Conservation (phyloP, 2,888 invertebrate species). For the Brenthis hecate region DNA sequence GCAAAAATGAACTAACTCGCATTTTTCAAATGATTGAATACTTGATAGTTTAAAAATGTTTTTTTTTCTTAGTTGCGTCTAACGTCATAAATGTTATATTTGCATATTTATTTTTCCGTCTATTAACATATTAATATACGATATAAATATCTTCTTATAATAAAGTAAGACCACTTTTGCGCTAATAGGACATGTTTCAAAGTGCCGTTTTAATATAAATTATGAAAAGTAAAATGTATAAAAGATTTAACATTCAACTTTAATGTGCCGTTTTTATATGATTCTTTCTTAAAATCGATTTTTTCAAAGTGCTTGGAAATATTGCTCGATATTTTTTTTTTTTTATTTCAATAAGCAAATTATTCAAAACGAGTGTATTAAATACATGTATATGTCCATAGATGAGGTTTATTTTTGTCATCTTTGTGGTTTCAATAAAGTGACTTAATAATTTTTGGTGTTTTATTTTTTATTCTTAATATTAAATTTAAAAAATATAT, state of each 20-base stretch:
- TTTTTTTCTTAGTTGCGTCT: too few species aligned
- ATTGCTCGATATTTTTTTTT: background rate
- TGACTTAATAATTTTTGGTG: constrained; percentile 66
- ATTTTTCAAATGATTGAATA: too few species aligned
- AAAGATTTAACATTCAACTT: too few species aligned
- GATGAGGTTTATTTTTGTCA: constrained; percentile 77
- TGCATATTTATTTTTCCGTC: too few species aligned
- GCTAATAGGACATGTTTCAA: background rate
- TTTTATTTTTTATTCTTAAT: constrained; percentile 37
- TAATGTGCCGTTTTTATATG: too few species aligned
- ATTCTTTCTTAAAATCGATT: background rate
- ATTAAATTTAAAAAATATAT: background rate
- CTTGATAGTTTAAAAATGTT: too few species aligned
- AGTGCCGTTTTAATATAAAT: constrained; percentile 5
- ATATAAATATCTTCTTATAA: too few species aligned
- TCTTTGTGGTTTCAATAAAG: constrained; percentile 79
- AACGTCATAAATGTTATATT: too few species aligned
- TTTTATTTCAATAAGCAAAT: background rate
- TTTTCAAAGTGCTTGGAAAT: background rate
- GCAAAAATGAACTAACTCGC: too few species aligned
- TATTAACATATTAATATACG: too few species aligned
- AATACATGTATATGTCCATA: constrained; percentile 57
- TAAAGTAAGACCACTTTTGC: too few species aligned
- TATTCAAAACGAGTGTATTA: constrained; percentile 1
- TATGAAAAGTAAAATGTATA: constrained; percentile 3